Percentiles rank a stretch among this genome's conserved stretches.
Evolutionary conservation across 1,140 invertebrate species (phyloP).

Genomic region (Drosophila elegans): DNA sequence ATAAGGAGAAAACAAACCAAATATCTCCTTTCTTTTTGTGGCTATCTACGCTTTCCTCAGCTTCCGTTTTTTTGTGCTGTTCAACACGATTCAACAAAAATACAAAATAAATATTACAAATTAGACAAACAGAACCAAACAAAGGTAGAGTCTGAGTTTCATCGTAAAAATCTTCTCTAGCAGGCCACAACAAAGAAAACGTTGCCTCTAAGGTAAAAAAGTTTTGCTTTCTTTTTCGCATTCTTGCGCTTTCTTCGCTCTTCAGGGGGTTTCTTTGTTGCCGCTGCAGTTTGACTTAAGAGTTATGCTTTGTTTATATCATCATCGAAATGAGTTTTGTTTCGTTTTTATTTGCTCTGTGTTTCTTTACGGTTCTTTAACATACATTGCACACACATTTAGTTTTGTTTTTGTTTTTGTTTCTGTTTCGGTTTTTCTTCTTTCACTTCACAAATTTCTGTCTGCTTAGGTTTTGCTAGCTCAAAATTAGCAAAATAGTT

Average conservation of each 20-base stretch:
- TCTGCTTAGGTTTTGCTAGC: conserved; percentile 41
- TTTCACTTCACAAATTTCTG: conserved; percentile 46
- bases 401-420: conserved; percentile 29
- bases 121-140: conserved; percentile 53
- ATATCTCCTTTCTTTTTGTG: conserved; percentile 32
- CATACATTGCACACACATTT: conserved; percentile 72
- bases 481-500: conserved; percentile 54
- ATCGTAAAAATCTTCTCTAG: conserved; percentile 33
- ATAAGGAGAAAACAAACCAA: conserved; percentile 34
- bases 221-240: conserved; percentile 9
- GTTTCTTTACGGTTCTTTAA: conserved; percentile 50
- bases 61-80: conserved; percentile 42
- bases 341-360: conserved; percentile 38
- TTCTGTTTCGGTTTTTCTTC: conserved; percentile 28
- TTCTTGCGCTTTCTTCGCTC: conserved; percentile 21
- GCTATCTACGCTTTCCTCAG: conserved; percentile 26
- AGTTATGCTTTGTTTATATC: conserved; percentile 38
- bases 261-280: conserved; percentile 14
- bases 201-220: conserved; percentile 52
- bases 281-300: conserved; percentile 40
- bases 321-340: conserved; percentile 50
- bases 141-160: conserved; percentile 26
- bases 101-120: conserved; percentile 58
- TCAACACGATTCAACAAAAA: conserved; percentile 39
- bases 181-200: conserved; percentile 33